These are phyloP conservation scores for Trichonephila clavipes DNA, from an alignment of 1,140 invertebrate genomes.

Conservation along the genomic window DNA sequence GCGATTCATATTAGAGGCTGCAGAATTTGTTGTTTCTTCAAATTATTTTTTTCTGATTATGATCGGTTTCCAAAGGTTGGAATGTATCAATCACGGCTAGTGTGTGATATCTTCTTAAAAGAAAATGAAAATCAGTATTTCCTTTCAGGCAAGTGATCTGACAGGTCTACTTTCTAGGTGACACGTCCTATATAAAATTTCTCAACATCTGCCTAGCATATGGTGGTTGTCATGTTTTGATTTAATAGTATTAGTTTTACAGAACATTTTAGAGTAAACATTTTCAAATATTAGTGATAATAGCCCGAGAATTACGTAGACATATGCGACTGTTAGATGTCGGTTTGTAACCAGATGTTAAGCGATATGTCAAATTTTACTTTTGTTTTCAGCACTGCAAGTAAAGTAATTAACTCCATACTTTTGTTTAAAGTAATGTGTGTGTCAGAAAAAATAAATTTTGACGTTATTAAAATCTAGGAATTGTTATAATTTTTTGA, in stretches of 20 bases:
- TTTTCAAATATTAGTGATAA: conserved; percentile 13
- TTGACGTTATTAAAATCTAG: not conserved
- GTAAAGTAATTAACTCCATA: not conserved
- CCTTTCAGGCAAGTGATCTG: conserved; percentile 61
- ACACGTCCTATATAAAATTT: conserved; percentile 61
- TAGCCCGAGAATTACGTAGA: not conserved
- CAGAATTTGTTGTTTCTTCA: not conserved
- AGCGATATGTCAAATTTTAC: conserved; percentile 44
- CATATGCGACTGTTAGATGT: conserved; percentile 40
- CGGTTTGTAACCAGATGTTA: conserved; percentile 43
- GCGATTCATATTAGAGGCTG: not conserved
- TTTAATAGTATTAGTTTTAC: not conserved
- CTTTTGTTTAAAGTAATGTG: not conserved
- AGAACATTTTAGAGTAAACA: not conserved
- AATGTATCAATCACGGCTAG: not conserved
- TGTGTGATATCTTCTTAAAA: not conserved
- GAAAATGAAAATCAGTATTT: conserved; percentile 60
- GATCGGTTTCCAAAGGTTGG: not conserved
- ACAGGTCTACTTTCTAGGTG: conserved; percentile 60
- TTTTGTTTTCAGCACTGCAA: not conserved
- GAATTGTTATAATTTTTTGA: not conserved
- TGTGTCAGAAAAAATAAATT: not conserved
- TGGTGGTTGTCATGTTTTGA: conserved; percentile 15
- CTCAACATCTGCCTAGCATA: not conserved
- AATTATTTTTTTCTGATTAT: conserved; percentile 22